These are phyloP conservation scores for Vannuccia rotundouncinata DNA, from an alignment of 2,888 invertebrate species.

Conservation along the genomic window DNA sequence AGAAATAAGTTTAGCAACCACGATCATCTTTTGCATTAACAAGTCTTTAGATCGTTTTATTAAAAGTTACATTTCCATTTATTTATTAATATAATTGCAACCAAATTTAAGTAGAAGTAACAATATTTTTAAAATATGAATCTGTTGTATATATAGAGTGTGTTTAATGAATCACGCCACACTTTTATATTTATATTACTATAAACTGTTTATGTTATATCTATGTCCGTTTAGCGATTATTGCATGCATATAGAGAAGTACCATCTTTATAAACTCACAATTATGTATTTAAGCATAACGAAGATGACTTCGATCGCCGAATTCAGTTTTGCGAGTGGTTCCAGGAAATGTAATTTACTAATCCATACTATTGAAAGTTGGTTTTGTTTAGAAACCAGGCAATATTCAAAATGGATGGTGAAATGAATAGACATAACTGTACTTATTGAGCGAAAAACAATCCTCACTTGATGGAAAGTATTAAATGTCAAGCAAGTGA, in stretches of 20 bases:
- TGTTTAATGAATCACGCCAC: no score
- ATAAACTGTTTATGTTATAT: no score
- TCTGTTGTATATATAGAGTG: no score
- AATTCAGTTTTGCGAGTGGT: slow-evolving; percentile 7
- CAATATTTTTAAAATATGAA: no score
- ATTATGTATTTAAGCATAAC: not conserved
- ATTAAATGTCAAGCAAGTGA: slow-evolving; percentile 17
- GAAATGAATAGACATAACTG: slow-evolving; percentile 13
- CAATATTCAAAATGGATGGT: slow-evolving; percentile 12
- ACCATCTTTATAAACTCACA: slow-evolving; percentile 8
- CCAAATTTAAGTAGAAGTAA: no score
- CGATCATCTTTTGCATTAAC: no score
- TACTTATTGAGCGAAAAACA: slow-evolving; percentile 19
- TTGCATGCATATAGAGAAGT: not conserved
- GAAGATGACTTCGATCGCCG: slow-evolving; percentile 9
- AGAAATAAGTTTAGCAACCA: no score
- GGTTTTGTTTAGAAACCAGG: slow-evolving; percentile 10
- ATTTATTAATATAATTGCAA: no score
- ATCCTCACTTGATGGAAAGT: slow-evolving; percentile 3
- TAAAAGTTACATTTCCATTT: no score
- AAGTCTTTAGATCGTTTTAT: no score
- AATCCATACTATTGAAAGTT: slow-evolving; percentile 5
- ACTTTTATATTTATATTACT: no score
- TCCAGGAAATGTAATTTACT: slow-evolving; percentile 9
- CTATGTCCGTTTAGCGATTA: not conserved